Percentiles rank a stretch among this genome's conserved stretches.
Conservation (phyloP, 1,140 invertebrate genomes). For the Heliconius congener region DNA sequence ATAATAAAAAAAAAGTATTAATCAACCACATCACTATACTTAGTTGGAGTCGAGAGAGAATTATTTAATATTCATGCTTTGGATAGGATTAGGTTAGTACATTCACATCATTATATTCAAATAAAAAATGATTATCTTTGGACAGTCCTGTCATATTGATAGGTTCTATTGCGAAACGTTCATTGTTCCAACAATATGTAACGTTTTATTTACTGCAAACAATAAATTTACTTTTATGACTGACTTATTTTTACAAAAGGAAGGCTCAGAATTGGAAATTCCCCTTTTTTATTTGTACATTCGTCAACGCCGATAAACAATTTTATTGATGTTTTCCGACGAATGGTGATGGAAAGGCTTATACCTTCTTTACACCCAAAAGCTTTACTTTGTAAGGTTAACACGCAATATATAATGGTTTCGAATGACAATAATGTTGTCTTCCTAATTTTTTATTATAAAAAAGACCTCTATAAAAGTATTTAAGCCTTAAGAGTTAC, state of each 20-base stretch:
- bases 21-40: too few species aligned
- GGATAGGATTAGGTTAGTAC: too few species aligned
- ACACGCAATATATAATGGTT: background rate
- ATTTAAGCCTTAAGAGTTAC: too few species aligned
- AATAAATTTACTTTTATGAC: conserved; percentile 70
- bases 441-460: background rate
- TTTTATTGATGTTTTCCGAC: conserved; percentile 53
- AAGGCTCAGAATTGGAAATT: conserved; percentile 46
- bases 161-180: background rate
- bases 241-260: conserved; percentile 58
- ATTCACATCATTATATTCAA: too few species aligned
- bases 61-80: too few species aligned
- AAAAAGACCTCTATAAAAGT: background rate
- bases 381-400: background rate
- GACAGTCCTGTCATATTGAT: background rate
- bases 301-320: conserved; percentile 55
- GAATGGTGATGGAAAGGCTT: conserved; percentile 2
- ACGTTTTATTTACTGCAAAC: conserved; percentile 62
- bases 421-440: background rate
- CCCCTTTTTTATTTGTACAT: conserved; percentile 51
- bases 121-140: background rate
- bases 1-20: too few species aligned
- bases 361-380: conserved; percentile 16
- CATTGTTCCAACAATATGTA: conserved; percentile 32
- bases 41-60: too few species aligned